Evolutionary conservation across 2,797 vertebrate genomes (phyloP), one percentile per base, ranked within the genome.

Genomic region (Oreochromis grahami): DNA sequence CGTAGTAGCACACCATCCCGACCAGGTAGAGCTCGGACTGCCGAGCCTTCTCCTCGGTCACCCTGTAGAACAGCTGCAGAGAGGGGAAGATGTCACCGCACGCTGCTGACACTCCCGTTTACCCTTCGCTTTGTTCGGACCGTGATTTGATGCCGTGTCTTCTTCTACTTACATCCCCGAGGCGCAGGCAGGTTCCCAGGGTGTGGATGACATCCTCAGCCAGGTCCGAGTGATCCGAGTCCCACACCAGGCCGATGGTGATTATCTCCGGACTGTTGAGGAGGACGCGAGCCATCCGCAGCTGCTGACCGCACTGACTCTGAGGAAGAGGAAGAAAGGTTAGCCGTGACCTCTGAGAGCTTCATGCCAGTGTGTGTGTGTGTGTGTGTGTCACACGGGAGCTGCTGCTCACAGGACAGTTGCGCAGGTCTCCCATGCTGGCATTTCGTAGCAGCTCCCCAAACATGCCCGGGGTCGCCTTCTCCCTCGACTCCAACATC

Each of bases 1-100:
- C 98, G 70, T 99, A 99, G 94, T 99, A 99, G 95, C 98, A 99
- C 90, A 99, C 98, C 98, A 99, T 98, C 87, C 98, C 98, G 19
- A 99, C 98, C 93, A 99, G 97, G 95, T 98, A 99, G 53, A 99
- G 96, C 93, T 99, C 98, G 5, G 97, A 95, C 88, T 97, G 97
- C 79, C 98, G 98, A 52, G 98, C 98, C 95, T 97, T 97, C 89
- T 98, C 98, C 95, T 99, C 98, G 6, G 97, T 98, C 90, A 99
- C 98, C 90, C 98, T 96, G 94, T 98, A 99, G 88, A 99, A 99
- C 29, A 99, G 93, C 98, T 99, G 94, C 58, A 80, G 38, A 84
- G 60, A 51, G 7, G 19, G n/a, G 12, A 3, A 12, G 21, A 12
- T 21, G 5, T 78, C 63, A 43, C 60, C 3, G 1, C 50, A 15